Conservation (phyloP, 1,140 invertebrate genomes). For the Caenorhabditis elegans region DNA sequence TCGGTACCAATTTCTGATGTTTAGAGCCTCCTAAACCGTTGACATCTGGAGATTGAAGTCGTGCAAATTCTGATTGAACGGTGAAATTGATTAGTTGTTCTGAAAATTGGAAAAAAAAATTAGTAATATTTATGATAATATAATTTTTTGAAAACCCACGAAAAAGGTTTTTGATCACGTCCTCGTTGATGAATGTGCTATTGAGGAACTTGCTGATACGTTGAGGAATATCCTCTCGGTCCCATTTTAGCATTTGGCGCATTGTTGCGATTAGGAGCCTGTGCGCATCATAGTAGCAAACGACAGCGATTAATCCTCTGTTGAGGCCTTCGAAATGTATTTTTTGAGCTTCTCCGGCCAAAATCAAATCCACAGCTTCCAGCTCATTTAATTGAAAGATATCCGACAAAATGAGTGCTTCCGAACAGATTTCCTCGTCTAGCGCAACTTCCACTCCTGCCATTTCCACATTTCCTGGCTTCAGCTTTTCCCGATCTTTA, state of each 20-base stretch:
- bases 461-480: neutral
- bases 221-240: slow-evolving; percentile 2
- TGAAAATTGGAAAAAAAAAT: too few relatives aligned
- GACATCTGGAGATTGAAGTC: slow-evolving; percentile 29
- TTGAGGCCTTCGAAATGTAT: slow-evolving; percentile 10
- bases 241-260: slow-evolving; percentile 16
- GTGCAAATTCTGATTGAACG: slow-evolving; percentile 35
- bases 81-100: neutral
- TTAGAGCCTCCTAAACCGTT: slow-evolving; percentile 39
- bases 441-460: neutral
- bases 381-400: slow-evolving; percentile 26
- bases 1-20: slow-evolving; percentile 34
- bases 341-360: slow-evolving; percentile 35
- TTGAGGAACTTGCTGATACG: slow-evolving; percentile 20
- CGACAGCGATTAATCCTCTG: slow-evolving; percentile 41
- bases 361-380: slow-evolving; percentile 28
- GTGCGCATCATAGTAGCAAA: slow-evolving; percentile 47
- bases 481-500: neutral
- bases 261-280: neutral
- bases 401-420: slow-evolving; percentile 26
- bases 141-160: slow-evolving; percentile 19
- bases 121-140: slow-evolving; percentile 20
- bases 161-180: slow-evolving; percentile 28
- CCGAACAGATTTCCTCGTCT: neutral
- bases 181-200: neutral